These are phyloP conservation scores for Ophiothrix spiculata DNA, from an alignment of 35 echinoderm and acorn worm genomes.

Conservation along the genomic window DNA sequence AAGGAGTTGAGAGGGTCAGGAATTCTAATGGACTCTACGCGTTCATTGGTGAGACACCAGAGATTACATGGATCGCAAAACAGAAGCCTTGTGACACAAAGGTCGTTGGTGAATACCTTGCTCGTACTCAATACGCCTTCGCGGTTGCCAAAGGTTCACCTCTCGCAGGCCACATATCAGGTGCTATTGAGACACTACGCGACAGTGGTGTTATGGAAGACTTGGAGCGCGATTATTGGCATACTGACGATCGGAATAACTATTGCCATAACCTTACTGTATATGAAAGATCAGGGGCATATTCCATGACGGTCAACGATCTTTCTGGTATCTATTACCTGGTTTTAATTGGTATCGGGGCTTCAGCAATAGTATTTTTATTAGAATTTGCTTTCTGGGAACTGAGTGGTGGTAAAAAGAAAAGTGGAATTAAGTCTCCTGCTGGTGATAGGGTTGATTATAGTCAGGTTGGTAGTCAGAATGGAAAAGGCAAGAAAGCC, in stretches of 20 bases:
- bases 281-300: conserved; percentile 32
- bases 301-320: conserved; percentile 35
- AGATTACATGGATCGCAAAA: conserved; percentile 29
- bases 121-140: conserved; percentile 51
- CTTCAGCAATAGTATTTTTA: conserved; percentile 21
- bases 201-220: conserved; percentile 50
- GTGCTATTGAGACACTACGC: conserved; percentile 43
- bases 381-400: conserved; percentile 10
- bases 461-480: no score
- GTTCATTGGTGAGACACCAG: conserved; percentile 49
- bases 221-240: conserved; percentile 57
- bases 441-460: no score
- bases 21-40: conserved; percentile 51
- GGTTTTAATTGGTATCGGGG: conserved; percentile 36
- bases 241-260: background rate
- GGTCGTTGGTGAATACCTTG: conserved; percentile 43
- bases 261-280: conserved; percentile 35
- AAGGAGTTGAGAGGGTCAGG: conserved; percentile 41
- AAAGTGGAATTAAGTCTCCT: no score
- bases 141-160: conserved; percentile 52
- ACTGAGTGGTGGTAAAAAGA: conserved; percentile 41
- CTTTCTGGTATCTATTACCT: conserved; percentile 53
- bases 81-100: conserved; percentile 60
- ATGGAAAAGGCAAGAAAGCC: no score
- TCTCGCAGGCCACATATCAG: conserved; percentile 31